Percentiles rank a stretch among this genome's conserved stretches.
Evolutionary conservation across 2,797 vertebrate genomes (phyloP).

Genomic region (Pachyuromys duprasi): DNA sequence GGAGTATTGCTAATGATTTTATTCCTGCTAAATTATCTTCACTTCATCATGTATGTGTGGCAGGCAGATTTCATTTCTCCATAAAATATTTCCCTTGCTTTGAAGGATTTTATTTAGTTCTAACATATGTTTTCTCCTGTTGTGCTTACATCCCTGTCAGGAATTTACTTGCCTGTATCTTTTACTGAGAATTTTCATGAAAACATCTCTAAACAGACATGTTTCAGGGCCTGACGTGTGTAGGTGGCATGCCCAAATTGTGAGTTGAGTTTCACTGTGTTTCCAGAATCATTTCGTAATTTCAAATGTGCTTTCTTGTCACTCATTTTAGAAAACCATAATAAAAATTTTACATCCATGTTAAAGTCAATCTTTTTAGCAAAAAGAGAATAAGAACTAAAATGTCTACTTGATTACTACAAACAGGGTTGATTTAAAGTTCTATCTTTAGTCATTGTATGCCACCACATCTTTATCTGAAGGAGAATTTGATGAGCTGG

Average conservation of each 20-base stretch:
- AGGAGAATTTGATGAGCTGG: slow-evolving; percentile 6
- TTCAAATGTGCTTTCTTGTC: slow-evolving; percentile 17
- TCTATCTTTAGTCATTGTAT: background rate
- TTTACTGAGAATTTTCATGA: background rate
- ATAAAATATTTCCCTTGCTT: slow-evolving; percentile 39
- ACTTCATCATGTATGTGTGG: background rate
- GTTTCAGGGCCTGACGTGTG: background rate
- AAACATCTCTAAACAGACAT: background rate
- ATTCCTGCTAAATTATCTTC: background rate
- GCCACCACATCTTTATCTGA: background rate
- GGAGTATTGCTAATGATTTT: background rate
- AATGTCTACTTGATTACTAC: slow-evolving; percentile 41
- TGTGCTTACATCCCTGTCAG: background rate
- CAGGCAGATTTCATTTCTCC: slow-evolving; percentile 39
- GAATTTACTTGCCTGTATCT: slow-evolving; percentile 3
- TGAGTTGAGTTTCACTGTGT: background rate
- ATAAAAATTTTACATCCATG: slow-evolving; percentile 57
- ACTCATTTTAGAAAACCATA: slow-evolving; percentile 54
- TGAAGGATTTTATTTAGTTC: slow-evolving; percentile 56
- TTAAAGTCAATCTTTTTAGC: slow-evolving; percentile 60
- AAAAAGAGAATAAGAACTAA: slow-evolving; percentile 60
- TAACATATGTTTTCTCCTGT: background rate
- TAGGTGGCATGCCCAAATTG: background rate
- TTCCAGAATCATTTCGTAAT: background rate
- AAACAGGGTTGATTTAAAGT: slow-evolving; percentile 39